Evolutionary conservation across 1,140 invertebrate species (phyloP), one percentile per base, ranked within the genome.

Genomic region (Macrobrachium nipponense): DNA sequence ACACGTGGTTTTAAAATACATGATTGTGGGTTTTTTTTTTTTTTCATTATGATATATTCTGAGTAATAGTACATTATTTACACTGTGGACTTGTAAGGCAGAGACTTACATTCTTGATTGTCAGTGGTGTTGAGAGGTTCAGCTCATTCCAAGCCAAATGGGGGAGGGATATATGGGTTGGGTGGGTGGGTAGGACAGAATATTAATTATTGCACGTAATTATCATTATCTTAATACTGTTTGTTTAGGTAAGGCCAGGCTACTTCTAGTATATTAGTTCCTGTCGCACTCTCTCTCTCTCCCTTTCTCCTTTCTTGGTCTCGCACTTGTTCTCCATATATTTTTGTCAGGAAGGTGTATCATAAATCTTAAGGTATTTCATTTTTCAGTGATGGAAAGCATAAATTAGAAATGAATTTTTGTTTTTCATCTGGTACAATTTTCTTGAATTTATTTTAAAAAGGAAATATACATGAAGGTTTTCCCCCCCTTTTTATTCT

Each of bases 71-170:
- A 51, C 51, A 5, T 51, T 12, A 51, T 36, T 36, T 23, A 73
- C 44, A 73, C 70, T 20, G 20, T 23, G 23, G 44, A 23, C 70
- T 73, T 10, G 4, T 36, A 36, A 73, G 43, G 72, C 58, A 58
- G 60, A 75, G 61, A 78, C 62, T 72, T 87, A 87, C 85, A 87
- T 87, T 87, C 85, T 51, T 87, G 85, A 80, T 87, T 87, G 85
- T 87, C 85, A 81, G 85, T 87, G 85, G 85, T 87, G 85, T 70
- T 76, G 85, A 87, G 85, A 87, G 85, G 85, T 87, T 81, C 85
- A 87, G 85, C 85, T 82, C 85, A 87, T 87, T 87, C 85, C 85
- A 87, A 64, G 78, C 51, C 80, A 84, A 78, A 86, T 79, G 77
- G 73, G 85, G 59, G 79, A 64, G 75, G 62, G 59, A 36, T 20